These are phyloP conservation scores for Potamarius usumacintae DNA, from an alignment of 2,113 vertebrate species.

Conservation along the genomic window DNA sequence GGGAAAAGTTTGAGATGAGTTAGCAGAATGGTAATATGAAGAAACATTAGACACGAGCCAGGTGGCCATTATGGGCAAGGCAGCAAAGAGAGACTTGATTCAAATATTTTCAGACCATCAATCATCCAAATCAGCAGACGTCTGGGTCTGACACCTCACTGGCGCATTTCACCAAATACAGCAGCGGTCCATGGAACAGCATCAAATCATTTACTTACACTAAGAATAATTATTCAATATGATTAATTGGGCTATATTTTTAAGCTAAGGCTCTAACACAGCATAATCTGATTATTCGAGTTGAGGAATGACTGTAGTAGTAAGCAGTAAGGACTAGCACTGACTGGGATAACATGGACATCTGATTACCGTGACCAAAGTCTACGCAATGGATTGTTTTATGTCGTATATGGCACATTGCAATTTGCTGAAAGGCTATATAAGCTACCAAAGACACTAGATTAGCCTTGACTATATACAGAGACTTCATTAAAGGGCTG, in stretches of 20 bases:
- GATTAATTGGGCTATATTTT: constrained; percentile 16
- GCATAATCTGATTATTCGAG: constrained; percentile 2
- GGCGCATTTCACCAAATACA: constrained; percentile 49
- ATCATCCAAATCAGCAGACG: constrained; percentile 51
- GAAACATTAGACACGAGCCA: constrained; percentile 53
- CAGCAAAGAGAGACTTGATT: constrained; percentile 50
- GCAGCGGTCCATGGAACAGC: constrained; percentile 7
- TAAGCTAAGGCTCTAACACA: neutral
- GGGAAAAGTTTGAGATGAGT: constrained; percentile 30
- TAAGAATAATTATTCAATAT: constrained; percentile 28
- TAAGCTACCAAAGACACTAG: neutral
- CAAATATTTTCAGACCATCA: constrained; percentile 59
- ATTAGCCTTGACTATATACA: neutral
- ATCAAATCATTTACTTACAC: constrained; percentile 36
- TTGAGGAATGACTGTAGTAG: constrained; percentile 4
- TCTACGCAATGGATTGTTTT: neutral
- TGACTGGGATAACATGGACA: constrained; percentile 5
- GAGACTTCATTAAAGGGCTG: neutral
- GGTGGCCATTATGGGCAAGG: constrained; percentile 49
- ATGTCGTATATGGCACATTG: neutral
- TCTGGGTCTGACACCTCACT: constrained; percentile 50
- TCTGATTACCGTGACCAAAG: neutral
- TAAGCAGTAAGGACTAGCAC: neutral
- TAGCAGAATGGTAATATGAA: constrained; percentile 45
- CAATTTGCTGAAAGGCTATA: neutral